Evolutionary conservation across 1,140 invertebrate species (phyloP), one percentile per base, ranked within the genome.

Genomic region (Drosophila prosaltans): DNA sequence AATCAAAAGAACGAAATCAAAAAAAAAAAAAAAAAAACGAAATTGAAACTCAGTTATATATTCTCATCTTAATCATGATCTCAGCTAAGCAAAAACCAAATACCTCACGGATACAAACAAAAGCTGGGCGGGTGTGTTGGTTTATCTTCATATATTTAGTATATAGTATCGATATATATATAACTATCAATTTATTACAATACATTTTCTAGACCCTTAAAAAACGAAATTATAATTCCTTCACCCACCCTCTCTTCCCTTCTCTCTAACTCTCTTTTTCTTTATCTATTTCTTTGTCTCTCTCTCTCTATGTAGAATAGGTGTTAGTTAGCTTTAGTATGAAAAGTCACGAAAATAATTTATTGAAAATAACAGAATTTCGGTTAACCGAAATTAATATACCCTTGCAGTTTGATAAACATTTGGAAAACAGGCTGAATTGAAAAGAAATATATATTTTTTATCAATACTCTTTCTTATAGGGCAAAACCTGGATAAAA

Each of bases 61-160:
- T 11, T 32, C 68, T 77, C 77, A 80, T 77, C 77, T 69, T 7
- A 65, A 59, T 79, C 76, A 78, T 78, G 72, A 67, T 75, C 68
- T 75, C 48, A 67, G 67, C 72, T 43, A 75, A 64, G 66, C 74
- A 65, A 78, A 45, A 59, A 74, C 67, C 45, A 51, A 64, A 32
- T 64, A 54, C 40, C 40, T 41, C 63, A 79, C 58, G 77, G 74
- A 80, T 70, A 51, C 45, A 32, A 54, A 65, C 41, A 59, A 60
- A 79, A 69, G 65, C 72, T 78, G 82, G 80, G 80, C 78, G 82
- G 82, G 82, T 86, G 82, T 86, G 82, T 86, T 78, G 71, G 80
- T 69, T 80, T 78, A 71, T 60, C 58, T 59, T 41, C 45, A 72
- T 76, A 66, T 51, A 51, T 51, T 7, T 69, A 59, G 30, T 40